Base-by-base conservation (phyloP, 2,113 vertebrate genomes). In the Cepphus grylle region DNA sequence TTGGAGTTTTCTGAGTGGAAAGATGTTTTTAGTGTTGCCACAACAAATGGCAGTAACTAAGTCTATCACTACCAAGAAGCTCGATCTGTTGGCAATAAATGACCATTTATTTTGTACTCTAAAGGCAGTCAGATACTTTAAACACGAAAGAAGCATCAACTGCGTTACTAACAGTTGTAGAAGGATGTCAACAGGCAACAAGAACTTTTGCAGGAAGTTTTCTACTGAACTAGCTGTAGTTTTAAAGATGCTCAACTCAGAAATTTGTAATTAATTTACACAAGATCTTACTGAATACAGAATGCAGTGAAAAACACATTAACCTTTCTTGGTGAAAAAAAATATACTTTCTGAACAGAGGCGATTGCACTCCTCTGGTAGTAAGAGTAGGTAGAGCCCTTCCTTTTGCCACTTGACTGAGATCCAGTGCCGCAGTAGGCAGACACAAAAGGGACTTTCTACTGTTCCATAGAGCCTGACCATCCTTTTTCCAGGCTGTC, bases 361-460 rank as follows among this genome's bases (percentile, higher is more conserved):
- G 14, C n/a, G 38, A 78, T 73, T 16, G 42, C 6, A 47, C 45
- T 71, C 22, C 52, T 81, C 20, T 62, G 36, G 43, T 19, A 88
- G 43, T 20, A 21, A 85, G 13, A 72, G 23, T 17, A 80, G 25
- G 36, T 2, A 78, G 15, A 55, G 13, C 3, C 29, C 63, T 73
- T 73, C 15, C 55, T 79, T 95, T 76, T 55, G 77, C 63, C 65
- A 55, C 21, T 83, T 67, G n/a, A 81, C 72, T 81, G 74, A 95
- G 26, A 92, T 23, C 0, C 2, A 69, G 16, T 42, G 47, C 49
- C 52, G 30, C 49, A 47, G 61, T 3, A 67, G 14, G 38, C 4
- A 65, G 40, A 56, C 36, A 76, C 11, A 86, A 73, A 80, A 88
- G 49, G 29, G 12, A 47, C 23, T 74, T 91, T 38, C 32, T 23